Percentiles rank a stretch among this genome's conserved stretches.
Evolutionary conservation across 2,113 vertebrate genomes (phyloP).

Genomic region (Melanostigma gelatinosum): DNA sequence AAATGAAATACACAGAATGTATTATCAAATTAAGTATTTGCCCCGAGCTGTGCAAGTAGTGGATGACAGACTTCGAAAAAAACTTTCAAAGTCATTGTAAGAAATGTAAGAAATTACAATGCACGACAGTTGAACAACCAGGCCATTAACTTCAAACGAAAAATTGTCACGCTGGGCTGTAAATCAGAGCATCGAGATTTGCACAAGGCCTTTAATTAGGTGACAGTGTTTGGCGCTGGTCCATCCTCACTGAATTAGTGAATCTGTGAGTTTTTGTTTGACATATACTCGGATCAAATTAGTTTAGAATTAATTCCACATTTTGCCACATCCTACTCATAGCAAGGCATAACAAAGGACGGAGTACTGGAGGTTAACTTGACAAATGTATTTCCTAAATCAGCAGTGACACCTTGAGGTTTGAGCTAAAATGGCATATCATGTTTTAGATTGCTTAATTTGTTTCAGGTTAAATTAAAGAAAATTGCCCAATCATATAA

Average conservation of each 20-base stretch:
- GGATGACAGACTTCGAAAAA: conserved; percentile 6
- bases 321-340: neutral
- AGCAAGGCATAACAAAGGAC: conserved; percentile 32
- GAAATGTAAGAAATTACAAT: neutral
- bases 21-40: conserved; percentile 27
- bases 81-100: too few species aligned
- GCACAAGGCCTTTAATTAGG: conserved; percentile 2
- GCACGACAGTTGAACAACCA: neutral
- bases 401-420: conserved; percentile 70
- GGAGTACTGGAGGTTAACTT: accelerated
- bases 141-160: conserved; percentile 5
- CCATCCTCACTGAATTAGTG: conserved; percentile 10
- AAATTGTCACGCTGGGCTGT: conserved; percentile 6
- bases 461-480: neutral
- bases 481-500: neutral
- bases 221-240: neutral
- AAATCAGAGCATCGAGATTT: conserved; percentile 20
- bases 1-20: conserved; percentile 7
- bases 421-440: neutral
- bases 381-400: conserved; percentile 41
- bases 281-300: conserved; percentile 18
- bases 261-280: neutral
- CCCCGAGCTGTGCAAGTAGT: conserved; percentile 5
- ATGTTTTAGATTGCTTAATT: neutral
- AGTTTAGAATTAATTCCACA: conserved; percentile 10